Percentiles rank a stretch among this genome's conserved stretches.
These are phyloP conservation scores for Poeciliopsis infans DNA, from an alignment of 2,797 vertebrate species.

Conservation along the genomic window DNA sequence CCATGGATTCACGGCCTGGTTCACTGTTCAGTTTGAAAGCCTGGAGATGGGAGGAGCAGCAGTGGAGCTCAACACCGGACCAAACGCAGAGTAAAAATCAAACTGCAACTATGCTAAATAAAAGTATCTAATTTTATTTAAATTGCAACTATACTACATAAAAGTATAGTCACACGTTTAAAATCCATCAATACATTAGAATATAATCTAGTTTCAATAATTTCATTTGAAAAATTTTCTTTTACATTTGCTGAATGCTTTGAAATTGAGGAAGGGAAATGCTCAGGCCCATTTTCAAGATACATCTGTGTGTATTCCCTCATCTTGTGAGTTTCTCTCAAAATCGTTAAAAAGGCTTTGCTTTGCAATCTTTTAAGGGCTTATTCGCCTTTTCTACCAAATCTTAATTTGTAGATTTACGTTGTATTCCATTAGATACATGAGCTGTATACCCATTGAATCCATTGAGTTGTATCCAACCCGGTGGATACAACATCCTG, in stretches of 20 bases:
- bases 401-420: no score
- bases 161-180: neutral
- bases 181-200: neutral
- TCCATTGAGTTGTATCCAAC: no score
- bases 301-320: neutral
- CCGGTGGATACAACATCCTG: neutral
- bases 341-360: neutral
- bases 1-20: slow-evolving; percentile 85
- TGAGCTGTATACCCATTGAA: no score
- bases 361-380: neutral
- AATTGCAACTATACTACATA: no score
- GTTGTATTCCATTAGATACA: no score
- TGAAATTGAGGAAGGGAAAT: neutral
- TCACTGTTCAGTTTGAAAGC: slow-evolving; percentile 78
- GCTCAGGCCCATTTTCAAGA: neutral
- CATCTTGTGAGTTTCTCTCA: neutral
- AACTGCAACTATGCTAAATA: neutral
- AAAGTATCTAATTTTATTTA: neutral
- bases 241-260: neutral
- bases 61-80: slow-evolving; percentile 81
- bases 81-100: slow-evolving; percentile 76
- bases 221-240: neutral
- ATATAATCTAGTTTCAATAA: neutral
- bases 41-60: slow-evolving; percentile 69
- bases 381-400: neutral